These are phyloP conservation scores for Brachymystax lenok DNA, from an alignment of 2,797 vertebrate species.

Conservation along the genomic window DNA sequence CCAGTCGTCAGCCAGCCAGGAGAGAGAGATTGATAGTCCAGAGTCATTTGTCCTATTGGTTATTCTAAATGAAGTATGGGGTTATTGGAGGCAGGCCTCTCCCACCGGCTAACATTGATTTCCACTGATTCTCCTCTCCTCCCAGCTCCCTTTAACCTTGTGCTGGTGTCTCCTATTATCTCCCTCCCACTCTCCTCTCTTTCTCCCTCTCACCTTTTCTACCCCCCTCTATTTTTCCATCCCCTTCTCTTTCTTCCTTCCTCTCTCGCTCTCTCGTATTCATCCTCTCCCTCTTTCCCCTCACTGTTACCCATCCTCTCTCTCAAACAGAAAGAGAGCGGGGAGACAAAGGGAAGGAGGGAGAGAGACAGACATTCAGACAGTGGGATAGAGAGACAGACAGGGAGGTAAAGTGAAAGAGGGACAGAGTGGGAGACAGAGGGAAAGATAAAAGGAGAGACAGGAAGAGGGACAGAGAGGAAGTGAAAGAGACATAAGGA, in stretches of 20 bases:
- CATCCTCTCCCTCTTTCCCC: conserved; percentile 10
- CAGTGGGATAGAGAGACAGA: background rate
- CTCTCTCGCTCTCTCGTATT: background rate
- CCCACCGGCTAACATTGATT: conserved; percentile 72
- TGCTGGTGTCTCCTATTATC: conserved; percentile 24
- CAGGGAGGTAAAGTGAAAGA: background rate
- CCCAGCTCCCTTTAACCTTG: conserved; percentile 64
- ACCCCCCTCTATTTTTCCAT: conserved; percentile 5
- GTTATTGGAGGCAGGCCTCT: conserved; percentile 64
- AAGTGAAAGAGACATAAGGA: conserved; percentile 39
- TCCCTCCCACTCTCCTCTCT: background rate
- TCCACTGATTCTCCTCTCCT: conserved; percentile 59
- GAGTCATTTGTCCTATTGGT: conserved; percentile 70
- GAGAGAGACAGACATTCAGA: background rate
- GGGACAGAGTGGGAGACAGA: background rate
- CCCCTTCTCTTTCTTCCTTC: background rate
- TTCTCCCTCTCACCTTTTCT: conserved; percentile 13
- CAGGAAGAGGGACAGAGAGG: conserved; percentile 29
- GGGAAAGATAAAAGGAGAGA: conserved; percentile 35
- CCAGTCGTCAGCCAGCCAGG: conserved; percentile 35
- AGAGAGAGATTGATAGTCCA: conserved; percentile 71
- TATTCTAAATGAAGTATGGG: conserved; percentile 76
- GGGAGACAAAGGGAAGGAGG: background rate
- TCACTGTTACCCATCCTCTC: conserved; percentile 13
- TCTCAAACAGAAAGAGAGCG: background rate